phyloP scores from a whole-genome alignment of 1,140 invertebrate genomes.

The Eriosoma lanigerum region DNA sequence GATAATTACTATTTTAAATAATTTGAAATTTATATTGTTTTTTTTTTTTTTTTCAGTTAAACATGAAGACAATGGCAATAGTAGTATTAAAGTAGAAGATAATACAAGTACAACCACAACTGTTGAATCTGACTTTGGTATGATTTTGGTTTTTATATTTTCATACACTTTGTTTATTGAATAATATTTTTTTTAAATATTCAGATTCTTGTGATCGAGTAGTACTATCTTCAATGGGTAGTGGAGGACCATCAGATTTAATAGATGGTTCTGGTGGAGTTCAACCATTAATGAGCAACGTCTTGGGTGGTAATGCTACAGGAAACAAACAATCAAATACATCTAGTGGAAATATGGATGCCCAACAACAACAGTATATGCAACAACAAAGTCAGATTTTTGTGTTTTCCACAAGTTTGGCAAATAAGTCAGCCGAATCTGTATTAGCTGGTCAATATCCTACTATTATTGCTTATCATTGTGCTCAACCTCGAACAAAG shows the following conservation, averaged over 20 bases:
- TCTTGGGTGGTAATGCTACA: slow-evolving; percentile 69
- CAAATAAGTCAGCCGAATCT: slow-evolving; percentile 91
- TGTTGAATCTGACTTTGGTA: slow-evolving; percentile 36
- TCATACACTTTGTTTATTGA: neutral
- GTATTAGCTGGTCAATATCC: slow-evolving; percentile 85
- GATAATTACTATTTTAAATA: neutral
- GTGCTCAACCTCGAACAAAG: slow-evolving; percentile 91
- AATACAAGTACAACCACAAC: slow-evolving; percentile 6
- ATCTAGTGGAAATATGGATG: slow-evolving; percentile 67
- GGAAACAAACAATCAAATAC: slow-evolving; percentile 71
- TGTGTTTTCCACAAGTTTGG: slow-evolving; percentile 91
- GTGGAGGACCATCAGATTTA: slow-evolving; percentile 16
- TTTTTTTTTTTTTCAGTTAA: slow-evolving; percentile 27
- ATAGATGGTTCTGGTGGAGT: slow-evolving; percentile 27
- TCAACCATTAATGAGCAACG: slow-evolving; percentile 29
- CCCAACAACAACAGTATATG: slow-evolving; percentile 70
- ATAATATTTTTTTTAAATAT: slow-evolving; percentile 8
- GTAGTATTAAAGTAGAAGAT: slow-evolving; percentile 36
- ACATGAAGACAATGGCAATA: slow-evolving; percentile 24
- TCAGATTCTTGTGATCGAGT: slow-evolving; percentile 17
- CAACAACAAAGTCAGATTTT: slow-evolving; percentile 98
- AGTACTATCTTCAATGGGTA: slow-evolving; percentile 12
- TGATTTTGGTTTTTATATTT: neutral
- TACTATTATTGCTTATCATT: slow-evolving; percentile 93
- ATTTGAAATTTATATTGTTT: neutral